Percentiles rank a stretch among this genome's conserved stretches.
Evolutionary conservation across 1,140 invertebrate species (phyloP).

Genomic region (Pentalonia nigronervosa): DNA sequence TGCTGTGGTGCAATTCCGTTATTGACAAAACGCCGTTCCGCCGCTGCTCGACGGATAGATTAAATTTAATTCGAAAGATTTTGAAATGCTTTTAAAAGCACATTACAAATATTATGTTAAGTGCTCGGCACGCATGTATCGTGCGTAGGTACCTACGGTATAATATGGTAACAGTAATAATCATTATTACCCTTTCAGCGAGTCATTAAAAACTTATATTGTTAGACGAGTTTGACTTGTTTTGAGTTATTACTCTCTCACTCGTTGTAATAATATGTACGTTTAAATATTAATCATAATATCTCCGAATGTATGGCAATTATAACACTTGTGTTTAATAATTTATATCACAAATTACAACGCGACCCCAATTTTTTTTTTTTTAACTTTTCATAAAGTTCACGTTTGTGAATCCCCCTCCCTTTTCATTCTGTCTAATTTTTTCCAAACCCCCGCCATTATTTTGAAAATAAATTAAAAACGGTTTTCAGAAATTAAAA

Average conservation of each 20-base stretch:
- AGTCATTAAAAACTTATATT: constrained; percentile 18
- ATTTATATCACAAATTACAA: neutral
- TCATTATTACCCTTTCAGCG: neutral
- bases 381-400: neutral
- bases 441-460: no score
- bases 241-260: neutral
- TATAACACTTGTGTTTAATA: neutral
- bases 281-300: neutral
- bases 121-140: neutral
- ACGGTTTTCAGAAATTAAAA: no score
- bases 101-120: neutral
- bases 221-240: neutral
- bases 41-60: neutral
- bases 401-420: no score
- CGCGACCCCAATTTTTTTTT: neutral
- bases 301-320: neutral
- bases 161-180: neutral
- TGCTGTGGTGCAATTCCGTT: neutral
- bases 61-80: neutral
- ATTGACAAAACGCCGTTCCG: neutral
- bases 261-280: neutral
- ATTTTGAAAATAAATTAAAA: no score
- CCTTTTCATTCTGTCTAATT: no score
- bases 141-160: neutral
- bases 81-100: neutral